Base-by-base conservation (phyloP, 2,797 vertebrate genomes). In the Xenopus petersii region DNA sequence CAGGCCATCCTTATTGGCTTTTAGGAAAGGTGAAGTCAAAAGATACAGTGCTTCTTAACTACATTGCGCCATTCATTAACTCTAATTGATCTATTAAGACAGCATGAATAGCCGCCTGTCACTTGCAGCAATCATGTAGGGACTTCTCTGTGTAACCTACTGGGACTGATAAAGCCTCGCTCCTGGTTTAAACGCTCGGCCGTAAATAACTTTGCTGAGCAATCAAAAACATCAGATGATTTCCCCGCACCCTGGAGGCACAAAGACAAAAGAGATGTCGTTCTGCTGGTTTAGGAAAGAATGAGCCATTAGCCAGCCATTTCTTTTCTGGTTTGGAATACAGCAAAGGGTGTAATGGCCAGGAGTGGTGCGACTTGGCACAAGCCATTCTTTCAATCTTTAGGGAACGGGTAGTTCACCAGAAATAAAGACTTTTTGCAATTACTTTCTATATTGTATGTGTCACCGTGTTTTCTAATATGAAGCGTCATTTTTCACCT, bases 61-160 rank as follows among this genome's bases (percentile, higher is more conserved):
- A 80, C 56, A 56, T 81, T 83, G 74, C 72, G 75, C 68, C 71
- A 83, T 79, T 81, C 77, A 82, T 81, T 82, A 84, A 81, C 68
- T 84, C 69, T 81, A 81, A 83, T 75, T 82, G 76, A 77, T 81
- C 0, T 0, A 84, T 82, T 82, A 83, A 83, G 65, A 69, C 76
- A 81, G 80, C 81, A 82, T 79, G 75, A 84, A 84, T 80, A 82
- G 69, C 68, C 83, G 48, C 48, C 63, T 77, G 54, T 65, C 76
- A 58, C 77, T 13, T 11, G 81, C 68, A 82, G 47, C 66, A 67
- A 79, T 66, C 75, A 67, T 82, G 81, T 74, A 81, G 68, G 13
- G 13, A 59, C 61, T 56, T 81, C 82, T 80, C 75, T 61, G 72
- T 81, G 80, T 80, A 75, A 48, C 16, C 24, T 64, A 59, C 64